These are phyloP conservation scores for Criorhina ranunculi DNA, from an alignment of 2,888 invertebrate genomes.

Conservation along the genomic window DNA sequence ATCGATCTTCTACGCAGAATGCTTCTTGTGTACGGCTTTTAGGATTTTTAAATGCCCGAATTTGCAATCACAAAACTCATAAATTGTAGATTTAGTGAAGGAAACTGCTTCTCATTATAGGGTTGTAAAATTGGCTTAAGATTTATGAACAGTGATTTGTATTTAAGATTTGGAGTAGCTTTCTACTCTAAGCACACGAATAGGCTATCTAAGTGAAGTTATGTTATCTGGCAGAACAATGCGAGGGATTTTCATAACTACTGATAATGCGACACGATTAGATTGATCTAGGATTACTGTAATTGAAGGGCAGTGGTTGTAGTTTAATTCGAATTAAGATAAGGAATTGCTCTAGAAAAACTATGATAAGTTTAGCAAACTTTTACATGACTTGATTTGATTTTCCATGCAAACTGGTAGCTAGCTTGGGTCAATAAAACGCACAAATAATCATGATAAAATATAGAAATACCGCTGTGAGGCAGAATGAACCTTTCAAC, in stretches of 20 bases:
- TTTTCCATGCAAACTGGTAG: too few species aligned
- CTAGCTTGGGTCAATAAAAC: too few species aligned
- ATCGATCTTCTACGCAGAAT: background rate
- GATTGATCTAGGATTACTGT: background rate
- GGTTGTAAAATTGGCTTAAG: background rate
- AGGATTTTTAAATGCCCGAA: constrained; percentile 1
- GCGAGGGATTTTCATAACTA: background rate
- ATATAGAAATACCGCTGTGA: too few species aligned
- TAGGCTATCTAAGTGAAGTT: background rate
- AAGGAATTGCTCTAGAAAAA: background rate
- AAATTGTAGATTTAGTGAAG: background rate
- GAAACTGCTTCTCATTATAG: background rate
- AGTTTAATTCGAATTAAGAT: background rate
- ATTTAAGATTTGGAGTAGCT: background rate
- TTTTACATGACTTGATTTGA: too few species aligned
- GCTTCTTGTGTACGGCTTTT: background rate
- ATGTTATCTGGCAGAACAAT: background rate
- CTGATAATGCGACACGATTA: constrained; percentile 18
- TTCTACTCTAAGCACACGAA: background rate
- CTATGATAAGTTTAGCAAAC: too few species aligned
- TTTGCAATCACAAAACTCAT: background rate
- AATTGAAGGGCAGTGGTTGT: background rate
- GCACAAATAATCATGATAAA: too few species aligned
- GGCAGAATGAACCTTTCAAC: too few species aligned
- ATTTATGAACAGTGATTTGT: background rate